phyloP scores from a whole-genome alignment of 2,797 vertebrate genomes.

The Psittacula derbiana region DNA sequence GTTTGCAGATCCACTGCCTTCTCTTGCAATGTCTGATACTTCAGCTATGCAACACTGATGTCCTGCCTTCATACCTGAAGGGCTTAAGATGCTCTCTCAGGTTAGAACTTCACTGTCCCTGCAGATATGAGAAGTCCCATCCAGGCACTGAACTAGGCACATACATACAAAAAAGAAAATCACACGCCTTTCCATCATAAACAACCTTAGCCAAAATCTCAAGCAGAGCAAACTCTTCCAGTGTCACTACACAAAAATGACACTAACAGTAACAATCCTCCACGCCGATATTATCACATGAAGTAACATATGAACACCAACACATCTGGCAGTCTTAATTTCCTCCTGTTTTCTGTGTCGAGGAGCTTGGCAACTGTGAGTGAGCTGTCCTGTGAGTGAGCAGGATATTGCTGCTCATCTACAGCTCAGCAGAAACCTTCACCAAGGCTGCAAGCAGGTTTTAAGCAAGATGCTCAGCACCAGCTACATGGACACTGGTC shows the following conservation, averaged over 20 bases:
- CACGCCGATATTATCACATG: background rate
- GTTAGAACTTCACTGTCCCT: background rate
- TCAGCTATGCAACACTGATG: fast-evolving
- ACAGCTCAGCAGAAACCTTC: background rate
- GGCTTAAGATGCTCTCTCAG: background rate
- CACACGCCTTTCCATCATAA: background rate
- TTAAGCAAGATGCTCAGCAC: background rate
- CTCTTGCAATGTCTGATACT: background rate
- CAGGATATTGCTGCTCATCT: background rate
- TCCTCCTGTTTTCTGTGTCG: background rate
- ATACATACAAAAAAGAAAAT: too few species aligned
- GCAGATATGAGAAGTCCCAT: background rate
- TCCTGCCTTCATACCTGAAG: background rate
- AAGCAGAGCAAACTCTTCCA: background rate
- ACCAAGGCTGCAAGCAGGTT: background rate
- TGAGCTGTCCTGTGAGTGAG: background rate
- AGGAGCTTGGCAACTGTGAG: too few species aligned
- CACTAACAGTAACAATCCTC: background rate
- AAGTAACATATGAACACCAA: background rate
- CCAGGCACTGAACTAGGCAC: background rate
- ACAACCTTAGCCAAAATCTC: background rate
- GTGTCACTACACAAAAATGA: background rate
- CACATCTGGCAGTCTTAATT: background rate
- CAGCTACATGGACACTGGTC: background rate
- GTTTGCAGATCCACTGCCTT: background rate